Conservation (phyloP, 2,797 vertebrate genomes). For the Gallinago solitaria region DNA sequence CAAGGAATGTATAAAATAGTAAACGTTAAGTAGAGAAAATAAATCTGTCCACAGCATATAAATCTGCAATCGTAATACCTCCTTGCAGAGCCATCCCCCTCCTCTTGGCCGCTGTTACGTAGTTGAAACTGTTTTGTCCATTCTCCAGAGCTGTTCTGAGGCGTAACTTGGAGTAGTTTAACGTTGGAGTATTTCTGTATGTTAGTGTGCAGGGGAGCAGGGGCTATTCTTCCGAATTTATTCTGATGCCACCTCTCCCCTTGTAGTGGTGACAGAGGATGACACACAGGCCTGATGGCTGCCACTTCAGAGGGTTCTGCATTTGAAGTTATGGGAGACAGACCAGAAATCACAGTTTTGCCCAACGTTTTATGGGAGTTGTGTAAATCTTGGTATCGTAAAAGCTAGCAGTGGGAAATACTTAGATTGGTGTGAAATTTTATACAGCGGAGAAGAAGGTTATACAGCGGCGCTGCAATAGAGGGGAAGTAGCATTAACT, state of each 20-base stretch:
- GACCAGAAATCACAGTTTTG: not conserved
- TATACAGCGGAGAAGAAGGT: not conserved
- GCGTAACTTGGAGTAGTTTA: not conserved
- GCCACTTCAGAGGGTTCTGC: not conserved
- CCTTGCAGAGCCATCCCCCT: not conserved
- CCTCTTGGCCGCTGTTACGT: not conserved
- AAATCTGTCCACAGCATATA: constrained; percentile 36
- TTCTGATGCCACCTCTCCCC: not conserved
- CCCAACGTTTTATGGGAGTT: not conserved
- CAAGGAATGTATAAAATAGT: constrained; percentile 20
- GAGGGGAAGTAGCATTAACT: not conserved
- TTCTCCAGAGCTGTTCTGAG: not conserved
- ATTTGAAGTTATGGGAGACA: not conserved
- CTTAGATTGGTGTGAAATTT: not conserved
- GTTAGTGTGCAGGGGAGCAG: not conserved
- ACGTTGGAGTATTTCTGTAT: not conserved
- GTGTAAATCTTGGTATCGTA: not conserved
- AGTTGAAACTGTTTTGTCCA: not conserved
- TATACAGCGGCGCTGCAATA: not conserved
- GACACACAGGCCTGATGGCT: not conserved
- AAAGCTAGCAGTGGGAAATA: not conserved
- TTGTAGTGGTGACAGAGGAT: not conserved
- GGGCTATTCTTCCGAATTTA: not conserved
- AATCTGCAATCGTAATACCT: not conserved
- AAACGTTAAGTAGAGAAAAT: constrained; percentile 2